Percentiles rank a stretch among this genome's conserved stretches.
Evolutionary conservation across 2,113 vertebrate genomes (phyloP).

Genomic region (Oxyura jamaicensis): DNA sequence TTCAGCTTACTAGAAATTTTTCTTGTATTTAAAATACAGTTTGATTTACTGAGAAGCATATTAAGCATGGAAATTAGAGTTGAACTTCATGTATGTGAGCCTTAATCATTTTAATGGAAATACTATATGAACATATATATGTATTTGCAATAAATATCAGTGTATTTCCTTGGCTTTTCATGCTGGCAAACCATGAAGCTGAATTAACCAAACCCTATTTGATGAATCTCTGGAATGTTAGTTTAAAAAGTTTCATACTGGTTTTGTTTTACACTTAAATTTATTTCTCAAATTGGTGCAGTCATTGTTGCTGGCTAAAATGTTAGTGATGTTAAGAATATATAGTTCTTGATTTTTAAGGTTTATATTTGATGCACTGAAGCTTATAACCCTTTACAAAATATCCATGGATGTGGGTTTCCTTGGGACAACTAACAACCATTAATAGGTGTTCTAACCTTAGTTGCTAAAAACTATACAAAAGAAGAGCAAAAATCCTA

Average conservation of each 20-base stretch:
- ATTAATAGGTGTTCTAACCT: neutral
- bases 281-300: neutral
- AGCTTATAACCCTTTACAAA: neutral
- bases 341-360: neutral
- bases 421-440: neutral
- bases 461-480: neutral
- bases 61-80: neutral
- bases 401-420: fast-evolving
- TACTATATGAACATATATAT: neutral
- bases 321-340: fast-evolving
- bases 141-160: neutral
- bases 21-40: neutral
- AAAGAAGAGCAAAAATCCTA: neutral
- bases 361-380: neutral
- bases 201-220: neutral
- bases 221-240: neutral
- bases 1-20: neutral
- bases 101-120: neutral
- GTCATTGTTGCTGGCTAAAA: neutral
- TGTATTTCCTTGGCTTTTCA: neutral
- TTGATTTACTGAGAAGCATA: neutral
- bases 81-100: neutral
- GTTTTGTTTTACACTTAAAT: neutral
- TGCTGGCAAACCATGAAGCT: neutral
- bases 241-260: neutral